These are phyloP conservation scores for Mythimna vitellina DNA, from an alignment of 2,888 invertebrate species.

Conservation along the genomic window DNA sequence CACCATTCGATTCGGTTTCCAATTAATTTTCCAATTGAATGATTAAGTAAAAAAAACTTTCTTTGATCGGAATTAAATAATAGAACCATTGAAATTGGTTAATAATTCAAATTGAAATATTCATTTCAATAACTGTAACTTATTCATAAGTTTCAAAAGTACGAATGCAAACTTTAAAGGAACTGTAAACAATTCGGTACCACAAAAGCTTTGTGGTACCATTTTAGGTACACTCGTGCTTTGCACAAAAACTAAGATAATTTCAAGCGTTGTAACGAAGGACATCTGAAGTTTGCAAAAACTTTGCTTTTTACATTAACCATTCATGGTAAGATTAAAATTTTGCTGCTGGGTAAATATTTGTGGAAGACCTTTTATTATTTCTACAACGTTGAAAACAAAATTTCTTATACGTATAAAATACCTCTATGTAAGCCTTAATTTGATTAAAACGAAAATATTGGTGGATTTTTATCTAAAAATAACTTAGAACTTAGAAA, in stretches of 20 bases:
- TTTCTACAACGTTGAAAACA: background rate
- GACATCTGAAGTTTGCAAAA: slow-evolving; percentile 19
- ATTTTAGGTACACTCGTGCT: background rate
- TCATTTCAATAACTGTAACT: slow-evolving; percentile 8
- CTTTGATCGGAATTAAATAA: background rate
- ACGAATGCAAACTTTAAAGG: slow-evolving; percentile 10
- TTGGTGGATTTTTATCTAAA: background rate
- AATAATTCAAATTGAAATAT: slow-evolving; percentile 8
- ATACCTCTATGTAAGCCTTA: too few species aligned
- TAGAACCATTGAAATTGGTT: background rate
- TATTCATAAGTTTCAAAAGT: slow-evolving; percentile 3
- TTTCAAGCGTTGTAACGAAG: slow-evolving; percentile 3
- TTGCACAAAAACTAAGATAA: slow-evolving; percentile 19
- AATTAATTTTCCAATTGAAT: slow-evolving; percentile 7
- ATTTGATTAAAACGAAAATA: background rate
- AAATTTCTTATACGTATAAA: background rate
- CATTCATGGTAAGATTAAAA: slow-evolving; percentile 14
- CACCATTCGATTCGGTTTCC: background rate
- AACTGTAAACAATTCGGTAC: slow-evolving; percentile 14
- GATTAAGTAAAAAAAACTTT: background rate
- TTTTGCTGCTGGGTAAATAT: slow-evolving; percentile 5
- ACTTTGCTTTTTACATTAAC: slow-evolving; percentile 2
- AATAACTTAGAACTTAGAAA: too few species aligned
- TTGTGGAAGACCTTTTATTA: slow-evolving; percentile 13
- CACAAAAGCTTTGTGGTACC: slow-evolving; percentile 11